phyloP scores from a whole-genome alignment of 2,888 invertebrate genomes.

The Maniola hyperantus region DNA sequence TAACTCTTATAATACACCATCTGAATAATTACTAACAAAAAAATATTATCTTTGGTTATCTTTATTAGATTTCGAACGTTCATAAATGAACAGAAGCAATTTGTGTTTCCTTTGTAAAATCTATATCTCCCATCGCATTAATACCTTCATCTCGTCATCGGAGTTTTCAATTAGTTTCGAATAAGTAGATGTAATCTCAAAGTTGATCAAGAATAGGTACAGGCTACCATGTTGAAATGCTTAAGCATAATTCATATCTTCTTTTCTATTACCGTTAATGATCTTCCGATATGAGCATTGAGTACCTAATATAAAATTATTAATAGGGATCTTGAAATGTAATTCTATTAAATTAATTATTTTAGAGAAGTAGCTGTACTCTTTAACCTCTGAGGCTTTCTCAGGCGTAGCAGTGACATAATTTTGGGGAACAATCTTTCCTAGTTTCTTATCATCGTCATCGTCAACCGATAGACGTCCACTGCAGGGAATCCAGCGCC shows the following conservation, averaged over 20 bases:
- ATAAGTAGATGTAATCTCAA: conserved; percentile 27
- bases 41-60: conserved; percentile 21
- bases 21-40: background rate
- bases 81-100: conserved; percentile 30
- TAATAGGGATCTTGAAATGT: conserved; percentile 5
- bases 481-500: no score
- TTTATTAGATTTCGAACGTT: conserved; percentile 20
- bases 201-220: conserved; percentile 22
- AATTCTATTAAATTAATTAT: conserved; percentile 1
- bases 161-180: conserved; percentile 32
- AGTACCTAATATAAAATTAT: conserved; percentile 13
- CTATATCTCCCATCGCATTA: conserved; percentile 28
- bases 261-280: conserved; percentile 25
- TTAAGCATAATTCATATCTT: conserved; percentile 18
- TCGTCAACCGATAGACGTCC: no score
- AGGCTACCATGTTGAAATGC: conserved; percentile 23
- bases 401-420: background rate
- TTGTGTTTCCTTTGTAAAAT: conserved; percentile 33
- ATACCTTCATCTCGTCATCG: conserved; percentile 30
- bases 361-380: background rate
- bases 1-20: background rate
- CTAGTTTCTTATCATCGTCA: no score
- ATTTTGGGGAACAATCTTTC: background rate
- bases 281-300: conserved; percentile 25
- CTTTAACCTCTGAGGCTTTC: background rate